These are phyloP conservation scores for Eupleurogrammus muticus DNA, from an alignment of 2,797 vertebrate species.

Conservation along the genomic window DNA sequence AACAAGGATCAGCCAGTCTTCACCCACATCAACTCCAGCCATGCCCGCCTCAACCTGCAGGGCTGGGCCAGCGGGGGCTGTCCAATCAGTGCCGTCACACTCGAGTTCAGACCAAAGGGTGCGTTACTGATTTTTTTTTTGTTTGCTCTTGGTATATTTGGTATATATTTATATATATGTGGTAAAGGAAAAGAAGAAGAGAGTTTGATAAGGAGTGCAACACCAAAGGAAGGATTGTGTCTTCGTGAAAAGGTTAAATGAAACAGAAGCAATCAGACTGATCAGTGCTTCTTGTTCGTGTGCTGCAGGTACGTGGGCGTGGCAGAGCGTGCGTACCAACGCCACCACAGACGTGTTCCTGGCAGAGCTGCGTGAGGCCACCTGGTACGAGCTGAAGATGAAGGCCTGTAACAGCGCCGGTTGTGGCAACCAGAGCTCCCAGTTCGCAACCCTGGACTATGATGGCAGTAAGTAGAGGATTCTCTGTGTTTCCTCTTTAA, in stretches of 20 bases:
- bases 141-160: background rate
- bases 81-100: constrained; percentile 91
- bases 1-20: constrained; percentile 98
- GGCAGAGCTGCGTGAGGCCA: constrained; percentile 95
- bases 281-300: background rate
- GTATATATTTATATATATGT: too few relatives aligned
- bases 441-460: constrained; percentile 97
- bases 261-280: background rate
- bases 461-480: constrained; percentile 91
- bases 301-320: constrained; percentile 89
- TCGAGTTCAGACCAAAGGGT: constrained; percentile 96
- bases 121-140: background rate
- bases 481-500: accelerated
- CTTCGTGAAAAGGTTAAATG: background rate
- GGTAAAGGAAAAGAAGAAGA: background rate
- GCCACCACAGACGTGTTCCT: constrained; percentile 93
- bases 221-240: background rate
- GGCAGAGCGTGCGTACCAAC: constrained; percentile 95
- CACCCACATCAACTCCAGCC: constrained; percentile 98
- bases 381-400: constrained; percentile 99
- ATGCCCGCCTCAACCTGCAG: constrained; percentile 95
- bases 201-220: background rate
- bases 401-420: constrained; percentile 98
- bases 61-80: constrained; percentile 98
- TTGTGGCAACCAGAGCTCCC: constrained; percentile 95